Conservation (phyloP, 2,888 invertebrate species). For the Empis stercorea region DNA sequence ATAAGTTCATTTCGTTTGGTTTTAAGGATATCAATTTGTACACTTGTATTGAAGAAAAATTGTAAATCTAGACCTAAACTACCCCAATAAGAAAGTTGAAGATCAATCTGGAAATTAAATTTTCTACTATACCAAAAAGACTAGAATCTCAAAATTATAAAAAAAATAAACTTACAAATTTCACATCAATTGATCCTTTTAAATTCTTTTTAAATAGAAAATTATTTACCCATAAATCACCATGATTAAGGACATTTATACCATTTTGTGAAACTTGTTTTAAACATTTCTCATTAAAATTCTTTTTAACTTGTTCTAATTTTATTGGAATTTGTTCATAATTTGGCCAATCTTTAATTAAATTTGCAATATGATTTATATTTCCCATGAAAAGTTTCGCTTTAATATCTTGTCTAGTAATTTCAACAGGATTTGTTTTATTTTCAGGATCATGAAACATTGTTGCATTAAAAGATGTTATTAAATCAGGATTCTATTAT, state of each 20-base stretch:
- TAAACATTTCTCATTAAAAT: neutral
- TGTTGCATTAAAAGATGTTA: slow-evolving; percentile 10
- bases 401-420: too few relatives aligned
- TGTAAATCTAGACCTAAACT: slow-evolving; percentile 34
- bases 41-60: slow-evolving; percentile 31
- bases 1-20: slow-evolving; percentile 23
- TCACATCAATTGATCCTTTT: slow-evolving; percentile 31
- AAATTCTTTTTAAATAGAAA: slow-evolving; percentile 37
- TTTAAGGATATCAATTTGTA: slow-evolving; percentile 22
- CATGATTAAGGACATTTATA: slow-evolving; percentile 41
- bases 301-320: slow-evolving; percentile 17
- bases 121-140: too few relatives aligned
- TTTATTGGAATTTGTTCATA: slow-evolving; percentile 35
- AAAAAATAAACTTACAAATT: slow-evolving; percentile 37
- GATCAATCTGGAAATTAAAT: slow-evolving; percentile 23
- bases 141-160: too few relatives aligned
- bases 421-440: neutral
- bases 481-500: slow-evolving; percentile 11
- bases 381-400: neutral
- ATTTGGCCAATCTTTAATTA: slow-evolving; percentile 32
- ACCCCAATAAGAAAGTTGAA: slow-evolving; percentile 31
- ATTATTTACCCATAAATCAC: slow-evolving; percentile 42
- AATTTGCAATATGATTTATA: neutral
- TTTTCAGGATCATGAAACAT: slow-evolving; percentile 8
- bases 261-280: slow-evolving; percentile 17